Conservation (phyloP, 2,888 invertebrate species). For the Smittia sp. region DNA sequence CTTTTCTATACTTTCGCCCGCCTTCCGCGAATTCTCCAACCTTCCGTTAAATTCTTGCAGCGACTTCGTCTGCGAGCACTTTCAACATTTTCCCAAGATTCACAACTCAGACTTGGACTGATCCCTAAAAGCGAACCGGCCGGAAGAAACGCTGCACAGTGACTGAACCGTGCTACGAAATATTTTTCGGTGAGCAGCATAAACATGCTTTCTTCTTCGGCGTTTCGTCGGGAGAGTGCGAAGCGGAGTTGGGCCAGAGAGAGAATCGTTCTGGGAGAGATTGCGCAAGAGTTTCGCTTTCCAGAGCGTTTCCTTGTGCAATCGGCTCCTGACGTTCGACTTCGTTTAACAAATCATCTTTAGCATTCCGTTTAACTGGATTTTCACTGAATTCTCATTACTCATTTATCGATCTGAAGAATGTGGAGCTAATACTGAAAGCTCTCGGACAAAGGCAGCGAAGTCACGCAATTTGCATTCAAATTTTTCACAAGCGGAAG, state of each 20-base stretch:
- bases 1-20: not conserved
- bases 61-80: too few species aligned
- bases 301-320: not conserved
- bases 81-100: too few species aligned
- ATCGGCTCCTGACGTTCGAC: not conserved
- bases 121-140: not conserved
- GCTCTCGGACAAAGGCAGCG: not conserved
- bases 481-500: slow-evolving; percentile 27
- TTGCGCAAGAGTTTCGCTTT: not conserved
- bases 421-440: too few species aligned
- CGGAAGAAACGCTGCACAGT: slow-evolving; percentile 29
- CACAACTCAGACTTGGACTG: too few species aligned
- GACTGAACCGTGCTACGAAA: slow-evolving; percentile 11
- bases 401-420: slow-evolving; percentile 1
- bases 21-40: not conserved
- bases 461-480: slow-evolving; percentile 36
- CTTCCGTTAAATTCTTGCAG: too few species aligned
- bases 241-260: not conserved
- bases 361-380: not conserved
- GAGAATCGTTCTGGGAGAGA: not conserved
- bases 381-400: not conserved
- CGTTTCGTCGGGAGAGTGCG: not conserved
- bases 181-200: slow-evolving; percentile 16
- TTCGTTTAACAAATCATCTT: not conserved
- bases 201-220: slow-evolving; percentile 21